Base-by-base conservation (phyloP, 2,113 vertebrate genomes). In the Rhineura floridana region DNA sequence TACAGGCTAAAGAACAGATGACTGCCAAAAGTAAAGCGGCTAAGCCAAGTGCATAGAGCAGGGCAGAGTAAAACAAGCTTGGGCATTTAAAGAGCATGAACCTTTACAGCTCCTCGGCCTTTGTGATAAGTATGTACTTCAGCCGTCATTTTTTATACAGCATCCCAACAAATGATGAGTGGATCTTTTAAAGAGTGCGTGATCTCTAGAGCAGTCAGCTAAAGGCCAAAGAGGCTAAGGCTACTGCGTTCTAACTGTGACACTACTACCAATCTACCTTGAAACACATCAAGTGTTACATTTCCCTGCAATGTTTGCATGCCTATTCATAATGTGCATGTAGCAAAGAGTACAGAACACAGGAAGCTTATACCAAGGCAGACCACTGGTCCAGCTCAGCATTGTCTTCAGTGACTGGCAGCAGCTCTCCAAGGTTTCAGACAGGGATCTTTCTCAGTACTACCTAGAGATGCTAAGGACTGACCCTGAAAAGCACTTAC, bases 11-110 rank as follows among this genome's bases (percentile, higher is more conserved):
- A 52, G 62, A 83, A 44, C 59, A 67, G 50, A 15, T 77, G 87
- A 77, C 44, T 77, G 77, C 59, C 75, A 83, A 83, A 88, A 65
- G 48, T 50, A 88, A 88, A 88, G 46, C 59, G 30, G 59, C 55
- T 42, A 63, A 67, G 46, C 70, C 25, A 83, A 52, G 62, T 77
- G n/a, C n/a, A 52, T 36, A 52, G 36, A 77, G 72, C 28, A 39
- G 46, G 36, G 46, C 59, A 52, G 17, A 48, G 59, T 15, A 69
- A 88, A 88, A 63, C 72, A 67, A 88, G 72, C 5, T 39, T 23
- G 8, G 36, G 28, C 72, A 44, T 52, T 76, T 83, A 73, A 83
- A 65, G 21, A 6, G 33, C 25, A 73, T 65, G 33, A 83, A 76
- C 72, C 62, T 83, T 39, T 70, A 39, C n/a, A 63, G 42, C 46